Percentiles rank a stretch among this genome's conserved stretches.
Conservation (phyloP, 2,797 vertebrate species). For the Loriculus beryllinus region DNA sequence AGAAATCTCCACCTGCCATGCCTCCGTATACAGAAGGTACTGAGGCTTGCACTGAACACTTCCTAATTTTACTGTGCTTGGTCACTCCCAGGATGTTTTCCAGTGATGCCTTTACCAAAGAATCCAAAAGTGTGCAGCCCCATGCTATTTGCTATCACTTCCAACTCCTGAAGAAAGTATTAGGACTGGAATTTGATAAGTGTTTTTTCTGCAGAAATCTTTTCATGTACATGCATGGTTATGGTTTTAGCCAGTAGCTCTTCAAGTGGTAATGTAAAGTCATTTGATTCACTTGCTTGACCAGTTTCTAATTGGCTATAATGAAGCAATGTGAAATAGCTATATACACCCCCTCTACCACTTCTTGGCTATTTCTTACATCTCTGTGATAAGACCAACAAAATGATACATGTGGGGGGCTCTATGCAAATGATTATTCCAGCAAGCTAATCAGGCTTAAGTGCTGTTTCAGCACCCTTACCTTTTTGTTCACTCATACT, state of each 20-base stretch:
- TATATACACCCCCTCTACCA: neutral
- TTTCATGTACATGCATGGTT: fast-evolving
- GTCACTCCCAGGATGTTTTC: neutral
- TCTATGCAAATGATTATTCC: neutral
- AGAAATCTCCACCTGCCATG: neutral
- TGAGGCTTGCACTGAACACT: neutral
- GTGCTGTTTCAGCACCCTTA: fast-evolving
- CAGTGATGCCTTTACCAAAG: neutral
- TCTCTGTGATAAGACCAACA: neutral
- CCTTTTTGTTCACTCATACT: neutral
- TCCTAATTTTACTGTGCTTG: neutral
- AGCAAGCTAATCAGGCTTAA: neutral
- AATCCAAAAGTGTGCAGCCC: neutral
- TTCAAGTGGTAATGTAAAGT: neutral
- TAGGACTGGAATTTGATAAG: neutral
- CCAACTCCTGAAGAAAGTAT: fast-evolving
- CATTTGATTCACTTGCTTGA: neutral
- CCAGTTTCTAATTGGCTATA: constrained; percentile 6
- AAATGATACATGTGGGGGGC: fast-evolving
- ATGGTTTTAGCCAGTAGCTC: neutral
- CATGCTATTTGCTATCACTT: neutral
- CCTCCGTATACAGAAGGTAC: neutral
- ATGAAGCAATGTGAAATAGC: neutral
- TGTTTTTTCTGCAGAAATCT: neutral
- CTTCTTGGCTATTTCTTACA: neutral